Base-by-base conservation (phyloP, 2,113 vertebrate species). In the Eolophus roseicapilla region DNA sequence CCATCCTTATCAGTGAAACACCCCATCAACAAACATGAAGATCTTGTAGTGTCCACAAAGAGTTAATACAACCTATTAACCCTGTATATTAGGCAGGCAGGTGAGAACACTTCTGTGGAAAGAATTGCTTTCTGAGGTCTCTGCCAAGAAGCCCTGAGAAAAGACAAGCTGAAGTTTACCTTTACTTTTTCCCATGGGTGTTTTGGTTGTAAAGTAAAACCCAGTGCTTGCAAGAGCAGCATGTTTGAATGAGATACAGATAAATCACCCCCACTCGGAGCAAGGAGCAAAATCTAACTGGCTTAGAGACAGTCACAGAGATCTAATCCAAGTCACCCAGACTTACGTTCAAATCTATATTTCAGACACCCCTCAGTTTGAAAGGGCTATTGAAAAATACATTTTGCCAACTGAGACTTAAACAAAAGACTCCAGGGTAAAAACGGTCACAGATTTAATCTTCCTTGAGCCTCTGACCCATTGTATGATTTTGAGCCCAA, bases 381-480 rank as follows among this genome's bases (percentile, higher is more conserved):
- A 59, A 10, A 86, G 76, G 19, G 8, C 29, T 70, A 92, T 81
- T 37, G 33, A 59, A 35, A 41, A 49, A 37, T 21, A 63, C 8
- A 39, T 75, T 94, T 94, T 95, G 41, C 55, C 50, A 88, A 12
- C 35, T 80, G 65, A 90, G n/a, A 18, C 19, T 55, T 74, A 87
- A 75, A 81, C 29, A 84, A 92, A 96, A 37, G 21, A 87, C 14
- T 86, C 59, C 13, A 29, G 44, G 53, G 53, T 89, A 53, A 94
- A 90, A 85, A 85, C 49, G 21, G 46, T 28, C n/a, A 43, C 35
- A 19, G 4, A 70, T 87, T 78, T 63, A 78, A 77, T 82, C 53
- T 27, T 86, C 49, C 60, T 47, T 44, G 20, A 90, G 69, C 63
- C 41, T 82, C 84, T 83, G 53, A 77, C 68, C 28, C 24, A 27